Base-by-base conservation (phyloP, 2,888 invertebrate genomes). In the Cephus sareptanus region DNA sequence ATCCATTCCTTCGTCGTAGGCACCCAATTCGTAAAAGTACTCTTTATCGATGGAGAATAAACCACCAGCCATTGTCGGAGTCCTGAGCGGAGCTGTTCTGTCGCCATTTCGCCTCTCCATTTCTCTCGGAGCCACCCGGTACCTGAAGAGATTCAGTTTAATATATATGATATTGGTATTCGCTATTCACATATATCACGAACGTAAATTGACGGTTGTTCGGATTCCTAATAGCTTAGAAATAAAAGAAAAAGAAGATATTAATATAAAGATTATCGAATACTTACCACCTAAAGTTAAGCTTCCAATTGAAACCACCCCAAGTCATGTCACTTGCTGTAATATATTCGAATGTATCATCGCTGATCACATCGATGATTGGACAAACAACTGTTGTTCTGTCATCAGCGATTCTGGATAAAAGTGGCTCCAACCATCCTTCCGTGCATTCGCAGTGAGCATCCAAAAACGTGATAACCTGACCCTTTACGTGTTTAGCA, bases 221-320 rank as follows among this genome's bases (percentile, higher is more conserved):
- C 11, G 15, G 23, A 71, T 71, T 13, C 15, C 30, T 33, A 70
- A 13, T 70, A 4, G 4, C 12, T 30, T 70, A 30, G n/a, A 30
- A 33, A 70, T 70, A 70, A 70, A 33, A 70, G 33, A 70, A 31
- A 30, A 31, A 71, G 13, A 71, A 30, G 31, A 31, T 15, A 33
- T 30, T 33, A 71, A 33, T 71, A 71, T 31, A 4, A n/a, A 68
- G 33, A 78, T 74, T 79, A 77, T 75, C 34, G 33, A 31, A 82
- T 75, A 87, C 93, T 93, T 92, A 97, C 98, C 98, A 99, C 93
- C 99, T 95, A 93, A 99, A 99, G 93, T 99, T 99, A 77, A 99
- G 94, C 92, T 99, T 99, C 99, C 99, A 99, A 93, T 99, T 99
- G 93, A 99, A 99, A 34, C 99, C 99, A 82, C 99, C 99, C 99